Evolutionary conservation across 30 jellyfish, hydroid and myxozoan species (phyloP), one percentile per base, ranked within the genome.

Genomic region (Hydractinia symbiolongicarpus): DNA sequence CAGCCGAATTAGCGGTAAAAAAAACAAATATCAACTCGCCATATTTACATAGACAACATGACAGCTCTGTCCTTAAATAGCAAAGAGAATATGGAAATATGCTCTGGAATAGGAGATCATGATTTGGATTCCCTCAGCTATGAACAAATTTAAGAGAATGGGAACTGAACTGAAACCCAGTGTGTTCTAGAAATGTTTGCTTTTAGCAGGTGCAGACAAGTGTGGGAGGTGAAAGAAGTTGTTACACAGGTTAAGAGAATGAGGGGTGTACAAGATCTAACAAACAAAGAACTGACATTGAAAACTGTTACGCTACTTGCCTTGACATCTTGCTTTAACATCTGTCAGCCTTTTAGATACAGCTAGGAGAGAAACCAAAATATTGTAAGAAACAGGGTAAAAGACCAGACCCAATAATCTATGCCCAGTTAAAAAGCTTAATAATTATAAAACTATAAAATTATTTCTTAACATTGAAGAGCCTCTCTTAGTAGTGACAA

Each of bases 1-100:
- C 88, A 40, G 88, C 82, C 0, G 82, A 79, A 61, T 55, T 79
- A 8, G 88, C 81, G 20, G 8, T 79, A 14, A 79, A 79, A 79
- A 62, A 66, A 53, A 73, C 52, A 79, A 7, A 54, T 21, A 44
- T 50, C 55, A 14, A 30, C 82, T 5, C 49, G 61, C 13, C 88
- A 79, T 13, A 16, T 79, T 7, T 55, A 66, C 10, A 72, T 79
- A 55, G 88, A 79, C 77, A 67, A 67, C 14, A 67, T 67, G 77
- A 67, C 78, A 20, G 51, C 78, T 2, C 51, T 67, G 51, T 21
- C 20, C 51, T 67, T 20, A 11, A 67, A 67, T 67, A 15, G 14
- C n/a, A 15, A 67, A 20, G 51, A 49, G 78, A 10, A 49, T 16
- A 49, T 16, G 51, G 78, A 49, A 49, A 30, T 30, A 30, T 30